Percentiles rank a stretch among this genome's conserved stretches.
These are phyloP conservation scores for Sympetrum striolatum DNA, from an alignment of 2,888 invertebrate species.

Conservation along the genomic window DNA sequence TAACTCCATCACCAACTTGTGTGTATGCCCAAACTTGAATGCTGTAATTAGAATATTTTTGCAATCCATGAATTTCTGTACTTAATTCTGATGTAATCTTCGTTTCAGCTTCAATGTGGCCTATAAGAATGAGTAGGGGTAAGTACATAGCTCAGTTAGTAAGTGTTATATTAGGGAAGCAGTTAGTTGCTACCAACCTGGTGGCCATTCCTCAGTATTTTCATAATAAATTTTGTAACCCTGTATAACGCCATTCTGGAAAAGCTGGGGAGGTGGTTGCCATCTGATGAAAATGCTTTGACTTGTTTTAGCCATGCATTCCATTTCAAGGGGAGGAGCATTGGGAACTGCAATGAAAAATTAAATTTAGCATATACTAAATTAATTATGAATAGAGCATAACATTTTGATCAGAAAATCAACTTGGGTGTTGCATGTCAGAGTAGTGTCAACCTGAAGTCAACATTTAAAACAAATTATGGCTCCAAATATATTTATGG, in stretches of 20 bases:
- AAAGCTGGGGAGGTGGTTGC: slow-evolving; percentile 51
- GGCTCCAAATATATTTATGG: no score
- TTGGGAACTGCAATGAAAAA: slow-evolving; percentile 52
- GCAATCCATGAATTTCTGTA: slow-evolving; percentile 56
- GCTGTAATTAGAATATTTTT: slow-evolving; percentile 61
- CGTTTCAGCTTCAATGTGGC: slow-evolving; percentile 55
- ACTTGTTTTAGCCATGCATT: slow-evolving; percentile 53
- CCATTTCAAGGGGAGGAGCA: slow-evolving; percentile 53
- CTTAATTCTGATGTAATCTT: slow-evolving; percentile 54
- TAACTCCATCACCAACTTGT: slow-evolving; percentile 58
- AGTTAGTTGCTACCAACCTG: neutral
- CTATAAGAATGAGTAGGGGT: slow-evolving; percentile 21
- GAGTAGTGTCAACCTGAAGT: no score
- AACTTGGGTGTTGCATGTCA: no score
- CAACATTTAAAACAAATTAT: no score
- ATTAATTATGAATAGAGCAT: no score
- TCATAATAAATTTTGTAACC: slow-evolving; percentile 52
- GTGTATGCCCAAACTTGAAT: slow-evolving; percentile 60
- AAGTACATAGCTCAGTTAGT: neutral
- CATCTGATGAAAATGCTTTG: slow-evolving; percentile 54
- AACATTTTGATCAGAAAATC: no score
- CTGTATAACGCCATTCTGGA: slow-evolving; percentile 59
- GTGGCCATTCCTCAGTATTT: slow-evolving; percentile 31
- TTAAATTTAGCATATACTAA: no score
- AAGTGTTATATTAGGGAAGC: neutral